Percentiles rank a stretch among this genome's conserved stretches.
Evolutionary conservation across 2,797 vertebrate genomes (phyloP).

Genomic region (Poliocrania exsul): DNA sequence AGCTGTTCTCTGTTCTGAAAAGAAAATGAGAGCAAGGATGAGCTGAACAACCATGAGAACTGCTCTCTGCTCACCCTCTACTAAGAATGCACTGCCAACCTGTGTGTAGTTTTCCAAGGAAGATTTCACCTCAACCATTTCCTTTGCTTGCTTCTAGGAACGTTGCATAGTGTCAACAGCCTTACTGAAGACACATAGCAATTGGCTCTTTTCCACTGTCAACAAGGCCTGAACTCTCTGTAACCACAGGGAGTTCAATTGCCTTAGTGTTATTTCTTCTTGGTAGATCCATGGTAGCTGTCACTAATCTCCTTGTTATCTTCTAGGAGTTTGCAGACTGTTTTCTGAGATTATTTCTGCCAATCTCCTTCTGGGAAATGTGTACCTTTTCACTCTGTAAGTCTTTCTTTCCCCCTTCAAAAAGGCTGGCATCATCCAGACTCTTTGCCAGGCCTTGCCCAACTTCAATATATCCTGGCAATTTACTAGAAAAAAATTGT

Average conservation of each 20-base stretch:
- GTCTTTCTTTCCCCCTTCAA: not conserved
- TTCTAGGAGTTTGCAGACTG: not conserved
- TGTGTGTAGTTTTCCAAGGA: fast-evolving
- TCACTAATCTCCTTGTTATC: not conserved
- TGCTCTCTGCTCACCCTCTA: not conserved
- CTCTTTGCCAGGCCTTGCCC: not conserved
- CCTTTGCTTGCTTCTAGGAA: not conserved
- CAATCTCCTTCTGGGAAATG: not conserved
- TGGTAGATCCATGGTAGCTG: not conserved
- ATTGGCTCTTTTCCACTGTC: not conserved
- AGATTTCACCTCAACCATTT: not conserved
- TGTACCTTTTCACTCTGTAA: not conserved
- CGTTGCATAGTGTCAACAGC: not conserved
- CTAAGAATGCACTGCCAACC: fast-evolving
- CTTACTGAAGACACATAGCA: not conserved
- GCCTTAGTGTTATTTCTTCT: not conserved
- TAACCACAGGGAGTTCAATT: not conserved
- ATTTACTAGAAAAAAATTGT: not conserved
- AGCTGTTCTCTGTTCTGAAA: not conserved
- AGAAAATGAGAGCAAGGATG: not conserved
- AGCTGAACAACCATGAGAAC: fast-evolving
- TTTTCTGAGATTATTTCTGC: not conserved
- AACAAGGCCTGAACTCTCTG: not conserved
- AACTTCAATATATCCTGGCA: not conserved
- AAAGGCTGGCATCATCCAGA: not conserved